phyloP scores from a whole-genome alignment of 2,113 vertebrate genomes.

The Promerops cafer region DNA sequence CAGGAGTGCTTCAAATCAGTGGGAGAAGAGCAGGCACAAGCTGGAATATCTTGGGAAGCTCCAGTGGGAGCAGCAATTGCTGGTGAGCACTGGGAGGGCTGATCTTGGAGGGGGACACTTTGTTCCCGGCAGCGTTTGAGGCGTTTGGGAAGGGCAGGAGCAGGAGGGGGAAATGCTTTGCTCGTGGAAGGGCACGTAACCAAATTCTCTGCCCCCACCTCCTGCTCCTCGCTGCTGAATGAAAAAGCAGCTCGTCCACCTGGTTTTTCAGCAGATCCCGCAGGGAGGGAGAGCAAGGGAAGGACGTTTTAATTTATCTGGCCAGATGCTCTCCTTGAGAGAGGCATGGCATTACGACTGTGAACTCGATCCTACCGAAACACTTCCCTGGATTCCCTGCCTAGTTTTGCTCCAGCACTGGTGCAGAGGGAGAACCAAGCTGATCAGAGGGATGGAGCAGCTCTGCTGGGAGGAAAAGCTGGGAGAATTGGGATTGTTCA shows the following conservation, averaged over 20 bases:
- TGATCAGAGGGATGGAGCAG: not conserved
- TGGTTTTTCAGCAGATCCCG: not conserved
- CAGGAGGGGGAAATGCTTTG: not conserved
- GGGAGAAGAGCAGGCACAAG: not conserved
- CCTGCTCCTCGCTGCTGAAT: not conserved
- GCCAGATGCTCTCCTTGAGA: not conserved
- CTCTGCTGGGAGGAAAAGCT: not conserved
- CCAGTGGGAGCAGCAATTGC: not conserved
- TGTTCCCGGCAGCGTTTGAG: not conserved
- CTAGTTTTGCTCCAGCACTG: not conserved
- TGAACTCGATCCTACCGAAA: not conserved
- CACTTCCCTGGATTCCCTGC: not conserved
- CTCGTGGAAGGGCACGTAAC: not conserved
- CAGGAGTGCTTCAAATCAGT: not conserved
- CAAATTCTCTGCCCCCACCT: not conserved
- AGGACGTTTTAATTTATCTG: not conserved
- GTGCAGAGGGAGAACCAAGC: not conserved
- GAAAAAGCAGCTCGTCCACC: not conserved
- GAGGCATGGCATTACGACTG: accelerated
- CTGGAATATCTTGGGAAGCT: not conserved
- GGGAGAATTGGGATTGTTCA: not conserved
- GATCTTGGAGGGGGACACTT: not conserved
- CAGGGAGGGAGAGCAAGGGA: not conserved
- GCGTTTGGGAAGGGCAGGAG: not conserved
- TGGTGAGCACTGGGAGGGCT: not conserved